Percentiles rank a stretch among this genome's conserved stretches.
phyloP scores from a whole-genome alignment of 1,140 invertebrate species.

The Oppia nitens region DNA sequence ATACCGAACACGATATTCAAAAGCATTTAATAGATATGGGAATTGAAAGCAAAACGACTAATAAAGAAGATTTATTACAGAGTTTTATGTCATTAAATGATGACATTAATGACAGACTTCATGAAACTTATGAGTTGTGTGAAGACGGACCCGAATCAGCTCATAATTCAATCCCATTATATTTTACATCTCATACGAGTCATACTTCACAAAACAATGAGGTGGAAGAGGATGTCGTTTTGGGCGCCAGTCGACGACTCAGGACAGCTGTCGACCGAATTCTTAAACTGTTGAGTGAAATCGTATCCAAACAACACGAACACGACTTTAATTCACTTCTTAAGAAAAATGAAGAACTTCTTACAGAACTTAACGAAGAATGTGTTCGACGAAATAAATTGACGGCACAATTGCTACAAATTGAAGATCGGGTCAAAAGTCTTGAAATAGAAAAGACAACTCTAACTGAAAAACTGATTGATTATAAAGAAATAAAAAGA shows the following conservation, averaged over 20 bases:
- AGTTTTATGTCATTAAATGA: background rate
- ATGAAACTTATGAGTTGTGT: slow-evolving; percentile 14
- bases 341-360: slow-evolving; percentile 17
- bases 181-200: slow-evolving; percentile 9
- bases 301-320: slow-evolving; percentile 8
- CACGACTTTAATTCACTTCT: slow-evolving; percentile 17
- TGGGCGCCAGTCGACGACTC: slow-evolving; percentile 18
- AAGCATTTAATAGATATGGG: slow-evolving; percentile 16
- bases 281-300: slow-evolving; percentile 17
- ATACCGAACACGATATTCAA: slow-evolving; percentile 21
- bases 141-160: slow-evolving; percentile 21
- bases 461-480: background rate
- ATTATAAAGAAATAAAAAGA: slow-evolving; percentile 5
- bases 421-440: background rate
- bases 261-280: slow-evolving; percentile 18
- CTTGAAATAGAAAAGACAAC: slow-evolving; percentile 7
- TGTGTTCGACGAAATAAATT: slow-evolving; percentile 2
- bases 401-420: slow-evolving; percentile 2
- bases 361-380: slow-evolving; percentile 17
- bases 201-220: background rate
- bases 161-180: background rate
- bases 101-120: slow-evolving; percentile 13
- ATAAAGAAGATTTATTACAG: background rate
- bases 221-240: slow-evolving; percentile 21
- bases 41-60: slow-evolving; percentile 9